Conservation (phyloP, 1,140 invertebrate species). For the Odontomachus brunneus region DNA sequence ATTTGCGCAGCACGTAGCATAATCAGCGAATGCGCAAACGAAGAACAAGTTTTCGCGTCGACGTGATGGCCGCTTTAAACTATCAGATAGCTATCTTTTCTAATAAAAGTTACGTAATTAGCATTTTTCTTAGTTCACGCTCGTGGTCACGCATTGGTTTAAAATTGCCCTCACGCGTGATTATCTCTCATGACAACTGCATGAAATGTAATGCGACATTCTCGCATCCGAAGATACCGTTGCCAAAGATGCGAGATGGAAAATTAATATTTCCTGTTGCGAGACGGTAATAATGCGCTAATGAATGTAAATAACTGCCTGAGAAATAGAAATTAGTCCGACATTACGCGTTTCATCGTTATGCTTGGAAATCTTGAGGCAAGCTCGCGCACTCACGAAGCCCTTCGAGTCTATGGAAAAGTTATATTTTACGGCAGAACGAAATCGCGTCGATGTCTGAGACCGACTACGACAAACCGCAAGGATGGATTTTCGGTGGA, state of each 20-base stretch:
- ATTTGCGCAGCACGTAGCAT: constrained; percentile 29
- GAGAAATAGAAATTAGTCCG: neutral
- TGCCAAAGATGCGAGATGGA: neutral
- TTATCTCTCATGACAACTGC: neutral
- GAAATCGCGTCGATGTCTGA: constrained; percentile 55
- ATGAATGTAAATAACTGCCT: constrained; percentile 4
- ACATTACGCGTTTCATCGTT: neutral
- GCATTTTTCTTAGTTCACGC: neutral
- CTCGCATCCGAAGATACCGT: neutral
- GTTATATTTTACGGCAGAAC: constrained; percentile 48
- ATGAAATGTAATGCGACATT: neutral
- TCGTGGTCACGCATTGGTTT: neutral
- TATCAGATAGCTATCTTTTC: neutral
- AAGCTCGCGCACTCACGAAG: constrained; percentile 19
- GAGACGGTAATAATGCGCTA: neutral
- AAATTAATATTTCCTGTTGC: constrained; percentile 29
- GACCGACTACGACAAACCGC: constrained; percentile 58
- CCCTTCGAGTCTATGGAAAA: constrained; percentile 34
- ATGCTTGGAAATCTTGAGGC: neutral
- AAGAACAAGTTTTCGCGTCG: constrained; percentile 20
- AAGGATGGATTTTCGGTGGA: constrained; percentile 63
- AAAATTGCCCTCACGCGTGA: neutral
- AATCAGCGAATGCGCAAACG: constrained; percentile 34
- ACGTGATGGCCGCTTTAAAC: constrained; percentile 23
- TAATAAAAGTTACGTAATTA: neutral